phyloP scores from a whole-genome alignment of 2,113 vertebrate genomes.

The Rhadina sibilatrix region DNA sequence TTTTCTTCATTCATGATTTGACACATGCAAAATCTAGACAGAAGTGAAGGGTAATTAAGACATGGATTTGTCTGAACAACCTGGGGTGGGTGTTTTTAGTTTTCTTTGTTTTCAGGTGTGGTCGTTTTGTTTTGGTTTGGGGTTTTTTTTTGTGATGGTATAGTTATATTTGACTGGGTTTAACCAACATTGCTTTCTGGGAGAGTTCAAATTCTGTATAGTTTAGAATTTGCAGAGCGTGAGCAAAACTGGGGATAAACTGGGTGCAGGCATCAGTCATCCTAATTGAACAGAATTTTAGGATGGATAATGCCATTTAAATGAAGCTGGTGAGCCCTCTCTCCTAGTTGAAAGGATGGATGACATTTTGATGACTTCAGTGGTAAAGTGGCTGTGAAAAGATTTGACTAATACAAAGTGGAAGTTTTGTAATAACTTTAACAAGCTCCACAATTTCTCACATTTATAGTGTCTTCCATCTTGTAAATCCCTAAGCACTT shows the following conservation, averaged over 20 bases:
- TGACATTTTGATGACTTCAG: constrained; percentile 57
- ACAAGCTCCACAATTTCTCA: constrained; percentile 49
- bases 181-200: neutral
- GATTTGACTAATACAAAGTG: constrained; percentile 53
- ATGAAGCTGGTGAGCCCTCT: neutral
- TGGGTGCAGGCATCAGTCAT: neutral
- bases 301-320: neutral
- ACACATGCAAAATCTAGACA: constrained; percentile 7
- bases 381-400: constrained; percentile 54
- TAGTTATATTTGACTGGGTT: neutral
- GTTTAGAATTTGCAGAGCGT: neutral
- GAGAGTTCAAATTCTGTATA: neutral
- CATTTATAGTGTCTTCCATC: constrained; percentile 57
- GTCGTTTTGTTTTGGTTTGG: neutral
- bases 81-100: neutral
- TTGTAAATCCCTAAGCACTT: constrained; percentile 58
- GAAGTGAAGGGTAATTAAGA: neutral
- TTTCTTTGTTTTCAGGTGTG: neutral
- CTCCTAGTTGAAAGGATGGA: constrained; percentile 29
- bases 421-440: constrained; percentile 59
- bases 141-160: neutral
- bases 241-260: neutral
- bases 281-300: neutral
- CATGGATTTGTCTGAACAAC: neutral
- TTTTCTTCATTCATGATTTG: constrained; percentile 65